Conservation (phyloP, 2,797 vertebrate genomes). For the Anguilla pacifica region DNA sequence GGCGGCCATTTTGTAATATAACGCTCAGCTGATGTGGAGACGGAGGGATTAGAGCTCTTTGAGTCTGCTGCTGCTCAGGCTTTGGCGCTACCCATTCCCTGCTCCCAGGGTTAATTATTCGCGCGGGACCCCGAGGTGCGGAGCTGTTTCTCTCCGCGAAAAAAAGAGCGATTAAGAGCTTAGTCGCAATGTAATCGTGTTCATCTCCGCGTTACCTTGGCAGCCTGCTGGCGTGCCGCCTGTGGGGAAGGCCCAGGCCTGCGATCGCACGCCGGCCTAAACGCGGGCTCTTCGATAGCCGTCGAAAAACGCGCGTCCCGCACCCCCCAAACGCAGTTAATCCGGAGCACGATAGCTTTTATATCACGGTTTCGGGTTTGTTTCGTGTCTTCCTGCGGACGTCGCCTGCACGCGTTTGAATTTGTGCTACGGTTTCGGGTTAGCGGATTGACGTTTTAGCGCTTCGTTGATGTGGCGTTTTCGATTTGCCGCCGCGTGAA, state of each 20-base stretch:
- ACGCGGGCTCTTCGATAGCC: background rate
- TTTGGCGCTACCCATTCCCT: background rate
- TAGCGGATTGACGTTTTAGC: background rate
- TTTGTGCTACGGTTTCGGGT: background rate
- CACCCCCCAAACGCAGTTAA: background rate
- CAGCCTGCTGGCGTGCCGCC: too few species aligned
- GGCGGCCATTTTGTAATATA: too few species aligned
- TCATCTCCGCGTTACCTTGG: background rate
- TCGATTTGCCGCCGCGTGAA: too few species aligned
- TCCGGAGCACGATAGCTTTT: background rate
- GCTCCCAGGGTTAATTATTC: background rate
- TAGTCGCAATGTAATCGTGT: conserved; percentile 4
- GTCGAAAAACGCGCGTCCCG: background rate
- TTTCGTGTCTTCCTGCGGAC: background rate
- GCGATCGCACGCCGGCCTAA: background rate
- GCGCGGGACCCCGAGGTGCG: background rate
- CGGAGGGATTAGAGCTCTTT: too few species aligned
- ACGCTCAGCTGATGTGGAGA: too few species aligned
- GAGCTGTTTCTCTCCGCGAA: background rate
- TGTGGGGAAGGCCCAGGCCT: background rate
- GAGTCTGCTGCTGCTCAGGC: too few species aligned
- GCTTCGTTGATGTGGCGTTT: background rate
- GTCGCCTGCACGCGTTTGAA: background rate
- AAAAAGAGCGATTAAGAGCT: background rate
- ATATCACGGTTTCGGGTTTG: background rate